phyloP scores from a whole-genome alignment of 64 coral and sea anemone species.

The Pocillopora verrucosa region DNA sequence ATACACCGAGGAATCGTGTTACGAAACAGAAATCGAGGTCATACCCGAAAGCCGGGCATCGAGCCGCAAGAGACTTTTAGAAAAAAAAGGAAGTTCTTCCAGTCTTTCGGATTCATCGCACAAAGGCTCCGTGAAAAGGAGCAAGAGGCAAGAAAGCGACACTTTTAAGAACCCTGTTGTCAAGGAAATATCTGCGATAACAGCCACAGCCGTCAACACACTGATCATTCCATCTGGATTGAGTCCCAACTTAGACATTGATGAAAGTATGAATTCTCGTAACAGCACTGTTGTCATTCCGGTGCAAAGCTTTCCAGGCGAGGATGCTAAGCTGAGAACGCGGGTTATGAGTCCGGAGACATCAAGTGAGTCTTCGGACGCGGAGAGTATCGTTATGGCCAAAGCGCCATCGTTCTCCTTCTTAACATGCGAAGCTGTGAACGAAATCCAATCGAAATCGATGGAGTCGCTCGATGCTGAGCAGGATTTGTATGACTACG shows the following conservation, averaged over 20 bases:
- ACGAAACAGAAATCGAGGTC: conserved; percentile 34
- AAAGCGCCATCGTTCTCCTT: conserved; percentile 55
- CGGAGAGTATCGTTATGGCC: conserved; percentile 58
- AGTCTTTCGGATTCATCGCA: neutral
- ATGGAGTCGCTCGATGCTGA: conserved; percentile 31
- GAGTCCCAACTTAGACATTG: conserved; percentile 8
- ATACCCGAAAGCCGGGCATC: neutral
- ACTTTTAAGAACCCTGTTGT: neutral
- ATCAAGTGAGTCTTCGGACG: conserved; percentile 47
- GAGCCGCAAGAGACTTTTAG: conserved; percentile 24
- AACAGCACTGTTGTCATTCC: conserved; percentile 27
- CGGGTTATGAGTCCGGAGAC: conserved; percentile 25
- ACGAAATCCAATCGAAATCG: conserved; percentile 4
- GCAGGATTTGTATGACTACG: conserved; percentile 20
- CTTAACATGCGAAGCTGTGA: conserved; percentile 62
- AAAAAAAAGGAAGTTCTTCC: conserved; percentile 1
- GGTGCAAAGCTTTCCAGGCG: conserved; percentile 35
- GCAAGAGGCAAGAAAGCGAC: conserved; percentile 1
- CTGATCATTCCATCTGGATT: conserved; percentile 7
- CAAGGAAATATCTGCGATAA: neutral
- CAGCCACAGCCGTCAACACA: neutral
- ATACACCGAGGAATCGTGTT: conserved; percentile 31
- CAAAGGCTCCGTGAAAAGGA: conserved; percentile 4
- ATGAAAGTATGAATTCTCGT: conserved; percentile 37
- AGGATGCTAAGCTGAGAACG: conserved; percentile 14